phyloP scores from a whole-genome alignment of 2,113 vertebrate genomes.

The Onychostoma macrolepis region DNA sequence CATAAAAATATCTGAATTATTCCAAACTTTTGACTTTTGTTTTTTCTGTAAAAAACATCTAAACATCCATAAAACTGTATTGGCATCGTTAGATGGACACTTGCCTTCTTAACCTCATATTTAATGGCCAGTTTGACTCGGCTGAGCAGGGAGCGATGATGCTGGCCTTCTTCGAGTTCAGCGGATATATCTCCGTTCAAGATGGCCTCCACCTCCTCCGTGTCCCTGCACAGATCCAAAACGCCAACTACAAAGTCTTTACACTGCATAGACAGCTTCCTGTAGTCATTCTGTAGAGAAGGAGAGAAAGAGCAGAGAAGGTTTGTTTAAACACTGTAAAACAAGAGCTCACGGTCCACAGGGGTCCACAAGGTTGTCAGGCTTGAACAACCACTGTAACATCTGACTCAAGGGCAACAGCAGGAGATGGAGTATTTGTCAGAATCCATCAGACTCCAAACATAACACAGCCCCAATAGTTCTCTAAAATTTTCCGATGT shows the following conservation, averaged over 20 bases:
- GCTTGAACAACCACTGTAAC: background rate
- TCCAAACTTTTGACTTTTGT: background rate
- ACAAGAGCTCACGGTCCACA: background rate
- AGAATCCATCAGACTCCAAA: background rate
- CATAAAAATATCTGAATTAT: too few relatives aligned
- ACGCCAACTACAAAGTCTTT: constrained; percentile 92
- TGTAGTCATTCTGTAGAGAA: constrained; percentile 84
- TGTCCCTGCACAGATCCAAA: constrained; percentile 87
- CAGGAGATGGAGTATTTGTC: background rate
- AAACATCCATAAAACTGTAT: background rate
- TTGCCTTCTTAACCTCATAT: constrained; percentile 91
- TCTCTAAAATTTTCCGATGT: background rate
- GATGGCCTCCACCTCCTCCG: constrained; percentile 88
- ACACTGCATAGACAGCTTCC: constrained; percentile 91
- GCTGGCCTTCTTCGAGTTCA: constrained; percentile 75
- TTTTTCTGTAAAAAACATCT: background rate
- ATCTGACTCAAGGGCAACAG: background rate
- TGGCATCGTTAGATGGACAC: background rate
- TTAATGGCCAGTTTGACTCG: constrained; percentile 90
- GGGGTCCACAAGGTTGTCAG: background rate
- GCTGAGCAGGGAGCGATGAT: constrained; percentile 81
- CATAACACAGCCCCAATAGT: background rate
- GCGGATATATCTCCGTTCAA: constrained; percentile 84
- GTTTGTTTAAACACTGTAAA: background rate
- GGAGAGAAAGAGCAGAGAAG: constrained; percentile 26